These are phyloP conservation scores for Rapana venosa DNA, from an alignment of 2,888 invertebrate genomes.

Conservation along the genomic window DNA sequence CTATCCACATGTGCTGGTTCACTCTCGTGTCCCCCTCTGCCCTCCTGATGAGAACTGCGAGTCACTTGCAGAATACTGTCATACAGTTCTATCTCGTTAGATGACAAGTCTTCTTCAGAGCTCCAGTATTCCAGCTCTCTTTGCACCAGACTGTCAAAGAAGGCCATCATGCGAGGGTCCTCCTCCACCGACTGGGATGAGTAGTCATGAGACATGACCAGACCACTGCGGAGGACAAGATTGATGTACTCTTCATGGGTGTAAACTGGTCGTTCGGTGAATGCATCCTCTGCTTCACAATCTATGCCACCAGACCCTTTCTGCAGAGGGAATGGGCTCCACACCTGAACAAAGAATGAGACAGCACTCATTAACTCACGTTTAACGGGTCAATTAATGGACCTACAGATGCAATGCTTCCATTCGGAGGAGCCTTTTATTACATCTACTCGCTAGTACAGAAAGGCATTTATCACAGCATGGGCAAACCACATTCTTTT, in stretches of 20 bases:
- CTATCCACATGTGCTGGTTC: constrained; percentile 44
- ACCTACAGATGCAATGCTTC: no score
- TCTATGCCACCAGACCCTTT: constrained; percentile 40
- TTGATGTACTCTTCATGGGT: constrained; percentile 87
- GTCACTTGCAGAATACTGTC: constrained; percentile 62
- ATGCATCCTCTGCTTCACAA: constrained; percentile 23
- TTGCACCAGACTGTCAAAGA: constrained; percentile 95
- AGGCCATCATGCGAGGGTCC: constrained; percentile 97
- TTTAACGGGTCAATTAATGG: background rate
- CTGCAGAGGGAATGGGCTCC: constrained; percentile 86
- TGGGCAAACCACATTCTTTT: no score
- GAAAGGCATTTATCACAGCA: no score
- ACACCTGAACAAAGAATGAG: constrained; percentile 81
- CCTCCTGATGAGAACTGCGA: constrained; percentile 22
- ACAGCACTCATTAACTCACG: background rate
- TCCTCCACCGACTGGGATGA: constrained; percentile 91
- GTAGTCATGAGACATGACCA: constrained; percentile 88
- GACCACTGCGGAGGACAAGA: constrained; percentile 88
- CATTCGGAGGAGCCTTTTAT: no score
- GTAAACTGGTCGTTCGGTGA: constrained; percentile 73
- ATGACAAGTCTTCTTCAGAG: constrained; percentile 66
- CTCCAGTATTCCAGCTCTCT: constrained; percentile 88
- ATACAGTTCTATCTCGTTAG: constrained; percentile 66
- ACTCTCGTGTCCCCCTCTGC: constrained; percentile 20
- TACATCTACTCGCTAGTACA: no score